Base-by-base conservation (phyloP, 2,797 vertebrate species). In the Hylomyscus alleni region DNA sequence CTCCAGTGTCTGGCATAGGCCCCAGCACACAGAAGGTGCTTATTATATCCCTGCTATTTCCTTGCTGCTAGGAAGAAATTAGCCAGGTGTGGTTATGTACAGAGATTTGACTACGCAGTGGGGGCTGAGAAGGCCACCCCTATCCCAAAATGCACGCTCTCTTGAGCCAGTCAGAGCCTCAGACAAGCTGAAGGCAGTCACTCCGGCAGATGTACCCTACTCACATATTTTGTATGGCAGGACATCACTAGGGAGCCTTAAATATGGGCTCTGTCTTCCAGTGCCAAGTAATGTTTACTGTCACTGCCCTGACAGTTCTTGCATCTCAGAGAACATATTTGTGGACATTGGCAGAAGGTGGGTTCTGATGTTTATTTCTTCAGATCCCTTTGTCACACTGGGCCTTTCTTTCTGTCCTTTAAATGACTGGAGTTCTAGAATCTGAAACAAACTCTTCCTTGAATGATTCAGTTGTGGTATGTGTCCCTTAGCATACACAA, bases 201-300 rank as follows among this genome's bases (percentile, higher is more conserved):
- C 0, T 0, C 26, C 13, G 91, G 69, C 67, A 60, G 13, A 12
- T 0, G 13, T 3, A 37, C 26, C 15, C 1, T 24, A 11, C 14
- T 3, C 7, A 10, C 22, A 0, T 20, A 14, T 44, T 52, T 85
- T 85, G 56, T 75, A 7, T 37, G 22, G 20, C 0, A 1, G 37
- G 54, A 12, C 19, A 31, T 87, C 65, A 9, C 81, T 50, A 37
- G 72, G 47, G 52, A 62, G 24, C 56, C 84, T 77, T 47, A 54
- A 56, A 56, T 37, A n/a, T 15, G 44, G 60, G 24, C 29, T 78
- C 24, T 69, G 47, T 62, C 82, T 85, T 54, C 20, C 58, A 3
- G 77, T 0, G 0, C 83, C 24, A 4, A 29, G 1, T 84, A 20
- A 26, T 29, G 34, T 69, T 54, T 15, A 11, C 5, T 10, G 75